These are phyloP conservation scores for Molossus alvarezi DNA, from an alignment of 2,797 vertebrate species.

Conservation along the genomic window DNA sequence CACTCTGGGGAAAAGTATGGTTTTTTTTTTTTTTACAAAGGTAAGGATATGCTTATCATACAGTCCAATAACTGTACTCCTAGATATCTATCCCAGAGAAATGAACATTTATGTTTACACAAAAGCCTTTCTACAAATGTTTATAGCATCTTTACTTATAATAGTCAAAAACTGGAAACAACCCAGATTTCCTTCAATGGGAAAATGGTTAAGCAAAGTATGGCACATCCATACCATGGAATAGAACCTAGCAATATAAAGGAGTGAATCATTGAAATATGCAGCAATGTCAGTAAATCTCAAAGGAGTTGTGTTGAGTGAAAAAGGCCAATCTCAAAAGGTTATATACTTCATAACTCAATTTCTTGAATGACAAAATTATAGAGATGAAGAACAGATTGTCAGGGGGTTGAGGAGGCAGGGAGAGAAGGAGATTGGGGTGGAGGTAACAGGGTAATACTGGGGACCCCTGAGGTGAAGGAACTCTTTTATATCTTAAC, in stretches of 20 bases:
- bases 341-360: neutral
- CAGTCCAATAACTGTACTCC: neutral
- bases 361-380: slow-evolving; percentile 37
- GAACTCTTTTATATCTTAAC: neutral
- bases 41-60: neutral
- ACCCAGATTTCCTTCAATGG: neutral
- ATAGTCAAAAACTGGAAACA: neutral
- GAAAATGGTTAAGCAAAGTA: neutral
- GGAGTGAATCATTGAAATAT: neutral
- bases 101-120: neutral
- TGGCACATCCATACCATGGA: neutral
- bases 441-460: neutral
- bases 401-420: neutral
- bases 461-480: neutral
- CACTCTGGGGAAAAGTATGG: neutral
- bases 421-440: neutral
- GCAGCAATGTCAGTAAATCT: neutral
- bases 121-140: neutral
- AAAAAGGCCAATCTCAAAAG: neutral
- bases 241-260: neutral
- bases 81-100: neutral
- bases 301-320: neutral
- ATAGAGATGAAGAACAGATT: neutral
- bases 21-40: neutral
- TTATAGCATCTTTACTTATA: neutral